These are phyloP conservation scores for Virgularia gustaviana DNA, from an alignment of 92 coral and sea anemone species.

Conservation along the genomic window DNA sequence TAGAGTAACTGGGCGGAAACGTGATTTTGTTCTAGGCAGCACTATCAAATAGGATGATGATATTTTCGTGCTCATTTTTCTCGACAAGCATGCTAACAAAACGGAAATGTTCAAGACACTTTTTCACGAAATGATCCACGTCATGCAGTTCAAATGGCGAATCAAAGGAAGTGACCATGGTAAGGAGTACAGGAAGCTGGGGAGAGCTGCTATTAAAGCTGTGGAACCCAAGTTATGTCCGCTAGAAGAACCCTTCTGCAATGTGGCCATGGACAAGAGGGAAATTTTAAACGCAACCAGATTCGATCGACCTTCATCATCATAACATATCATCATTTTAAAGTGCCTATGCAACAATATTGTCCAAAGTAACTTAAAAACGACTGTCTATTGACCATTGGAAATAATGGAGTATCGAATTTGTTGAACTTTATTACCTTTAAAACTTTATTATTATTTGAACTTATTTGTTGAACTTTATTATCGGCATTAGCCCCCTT, in stretches of 20 bases:
- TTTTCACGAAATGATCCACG: conserved; percentile 17
- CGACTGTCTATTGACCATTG: too few relatives aligned
- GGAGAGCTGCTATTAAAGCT: background rate
- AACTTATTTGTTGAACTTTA: too few relatives aligned
- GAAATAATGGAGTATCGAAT: too few relatives aligned
- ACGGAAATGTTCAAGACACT: background rate
- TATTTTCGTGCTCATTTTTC: conserved; percentile 5
- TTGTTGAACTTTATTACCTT: too few relatives aligned
- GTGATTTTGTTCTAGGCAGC: background rate
- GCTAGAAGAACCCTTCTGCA: background rate
- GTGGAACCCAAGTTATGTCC: background rate
- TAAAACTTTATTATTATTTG: too few relatives aligned
- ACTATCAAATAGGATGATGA: background rate
- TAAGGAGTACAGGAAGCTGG: background rate
- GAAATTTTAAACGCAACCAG: background rate
- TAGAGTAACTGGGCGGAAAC: background rate
- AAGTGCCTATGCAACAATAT: too few relatives aligned
- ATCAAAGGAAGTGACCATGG: conserved; percentile 4
- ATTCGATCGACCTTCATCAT: too few relatives aligned
- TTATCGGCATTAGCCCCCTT: too few relatives aligned
- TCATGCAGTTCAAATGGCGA: background rate
- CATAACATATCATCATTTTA: too few relatives aligned
- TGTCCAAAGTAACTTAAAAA: too few relatives aligned
- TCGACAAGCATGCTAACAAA: background rate
- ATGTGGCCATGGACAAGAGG: background rate